Base-by-base conservation (phyloP, 2,113 vertebrate species). In the Microcebus griseorufus region DNA sequence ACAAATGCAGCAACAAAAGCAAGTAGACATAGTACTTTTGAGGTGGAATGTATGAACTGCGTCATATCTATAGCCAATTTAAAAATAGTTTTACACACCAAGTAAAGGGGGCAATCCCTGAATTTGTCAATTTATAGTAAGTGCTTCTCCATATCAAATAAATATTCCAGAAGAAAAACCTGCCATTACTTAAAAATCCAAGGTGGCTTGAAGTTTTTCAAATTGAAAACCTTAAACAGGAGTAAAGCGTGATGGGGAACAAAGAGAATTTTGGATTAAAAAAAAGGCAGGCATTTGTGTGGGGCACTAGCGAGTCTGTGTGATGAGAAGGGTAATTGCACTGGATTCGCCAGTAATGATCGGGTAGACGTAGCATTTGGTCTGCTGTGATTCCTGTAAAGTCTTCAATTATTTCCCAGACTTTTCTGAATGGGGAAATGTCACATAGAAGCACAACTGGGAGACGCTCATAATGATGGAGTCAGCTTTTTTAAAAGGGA, bases 381-480 rank as follows among this genome's bases (percentile, higher is more conserved):
- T 75, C 67, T 84, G 58, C 29, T 18, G 20, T 84, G 67, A 93
- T 73, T 92, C 42, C 69, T 83, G 23, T 82, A 62, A 79, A 75
- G 20, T 65, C 64, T 51, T 94, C 87, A 48, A 84, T 95, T 90
- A 92, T 83, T 95, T 94, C 82, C 42, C 92, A 90, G 85, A 79
- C 81, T 84, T 88, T 94, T 83, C 90, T 90, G 79, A 96, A 86
- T 78, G 62, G 32, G 62, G 32, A 97, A 92, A 90, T 90, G 37
- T 79, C 51, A 48, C 69, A 14, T 1, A 72, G 64, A 32, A 94
- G n/a, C 25, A 75, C 58, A 51, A 51, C 42, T 34, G 37, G 83
- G n/a, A 86, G 72, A 86, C 12, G 60, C 42, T 92, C 51, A 73
- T 73, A 60, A 83, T 60, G 39, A 60, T 39, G 39, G 82, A 85